Conservation (phyloP, 1,140 invertebrate species). For the Neocloeon triangulifer region DNA sequence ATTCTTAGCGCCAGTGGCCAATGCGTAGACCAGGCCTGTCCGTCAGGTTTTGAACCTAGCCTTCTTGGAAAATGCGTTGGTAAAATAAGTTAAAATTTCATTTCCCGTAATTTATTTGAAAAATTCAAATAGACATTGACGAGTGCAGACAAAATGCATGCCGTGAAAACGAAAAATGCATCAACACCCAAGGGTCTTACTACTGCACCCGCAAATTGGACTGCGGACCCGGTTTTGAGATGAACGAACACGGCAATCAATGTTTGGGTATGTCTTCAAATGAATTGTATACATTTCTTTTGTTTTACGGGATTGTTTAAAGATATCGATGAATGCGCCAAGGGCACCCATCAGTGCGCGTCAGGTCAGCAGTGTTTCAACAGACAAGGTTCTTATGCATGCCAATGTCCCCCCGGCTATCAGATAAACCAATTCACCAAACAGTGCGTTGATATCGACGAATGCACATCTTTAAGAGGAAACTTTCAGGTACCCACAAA, state of each 20-base stretch:
- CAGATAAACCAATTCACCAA: slow-evolving; percentile 18
- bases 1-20: slow-evolving; percentile 12
- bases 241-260: slow-evolving; percentile 16
- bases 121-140: slow-evolving; percentile 4
- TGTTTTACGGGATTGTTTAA: slow-evolving; percentile 2
- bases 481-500: slow-evolving; percentile 8
- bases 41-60: slow-evolving; percentile 21
- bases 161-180: slow-evolving; percentile 18
- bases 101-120: neutral
- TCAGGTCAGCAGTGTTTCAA: slow-evolving; percentile 51
- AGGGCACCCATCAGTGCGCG: slow-evolving; percentile 31
- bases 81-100: slow-evolving; percentile 9
- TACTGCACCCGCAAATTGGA: slow-evolving; percentile 16
- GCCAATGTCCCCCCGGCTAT: slow-evolving; percentile 40
- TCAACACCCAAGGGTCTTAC: slow-evolving; percentile 30
- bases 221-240: slow-evolving; percentile 16
- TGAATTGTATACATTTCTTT: too few species aligned
- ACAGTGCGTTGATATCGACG: slow-evolving; percentile 36
- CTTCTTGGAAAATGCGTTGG: slow-evolving; percentile 24
- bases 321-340: slow-evolving; percentile 21
- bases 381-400: slow-evolving; percentile 45
- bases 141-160: slow-evolving; percentile 19
- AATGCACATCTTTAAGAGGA: slow-evolving; percentile 26
- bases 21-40: slow-evolving; percentile 17
- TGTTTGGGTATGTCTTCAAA: slow-evolving; percentile 18